phyloP scores from a whole-genome alignment of 2,113 vertebrate genomes.

The Geococcyx californianus region DNA sequence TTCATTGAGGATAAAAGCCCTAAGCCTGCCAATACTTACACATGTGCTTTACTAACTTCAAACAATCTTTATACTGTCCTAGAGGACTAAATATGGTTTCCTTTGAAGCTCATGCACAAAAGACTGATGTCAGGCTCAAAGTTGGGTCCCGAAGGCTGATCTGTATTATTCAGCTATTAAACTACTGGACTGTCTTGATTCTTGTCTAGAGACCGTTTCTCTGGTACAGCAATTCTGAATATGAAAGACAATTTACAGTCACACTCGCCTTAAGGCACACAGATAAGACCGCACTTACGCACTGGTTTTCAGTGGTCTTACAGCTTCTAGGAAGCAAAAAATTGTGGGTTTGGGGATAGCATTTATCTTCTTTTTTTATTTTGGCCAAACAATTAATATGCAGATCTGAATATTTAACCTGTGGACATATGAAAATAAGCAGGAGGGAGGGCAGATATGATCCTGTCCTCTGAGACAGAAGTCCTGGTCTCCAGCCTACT shows the following conservation, averaged over 20 bases:
- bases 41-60: constrained; percentile 44
- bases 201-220: constrained; percentile 12
- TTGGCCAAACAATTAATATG: not conserved
- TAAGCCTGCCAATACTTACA: constrained; percentile 43
- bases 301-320: not conserved
- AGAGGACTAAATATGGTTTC: constrained; percentile 49
- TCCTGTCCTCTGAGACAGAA: not conserved
- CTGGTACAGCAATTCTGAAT: constrained; percentile 27
- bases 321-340: not conserved
- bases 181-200: constrained; percentile 12
- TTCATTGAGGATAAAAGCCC: constrained; percentile 52
- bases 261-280: not conserved
- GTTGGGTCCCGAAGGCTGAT: constrained; percentile 39
- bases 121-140: constrained; percentile 31
- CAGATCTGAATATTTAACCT: not conserved
- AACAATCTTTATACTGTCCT: constrained; percentile 52
- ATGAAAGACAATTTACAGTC: constrained; percentile 38
- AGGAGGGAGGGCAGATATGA: not conserved
- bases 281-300: not conserved
- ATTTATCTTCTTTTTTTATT: not conserved
- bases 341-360: not conserved
- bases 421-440: not conserved
- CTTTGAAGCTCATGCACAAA: constrained; percentile 49
- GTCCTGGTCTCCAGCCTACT: not conserved
- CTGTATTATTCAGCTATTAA: constrained; percentile 37